These are phyloP conservation scores for Mesoligia furuncula DNA, from an alignment of 2,888 invertebrate species.

Conservation along the genomic window DNA sequence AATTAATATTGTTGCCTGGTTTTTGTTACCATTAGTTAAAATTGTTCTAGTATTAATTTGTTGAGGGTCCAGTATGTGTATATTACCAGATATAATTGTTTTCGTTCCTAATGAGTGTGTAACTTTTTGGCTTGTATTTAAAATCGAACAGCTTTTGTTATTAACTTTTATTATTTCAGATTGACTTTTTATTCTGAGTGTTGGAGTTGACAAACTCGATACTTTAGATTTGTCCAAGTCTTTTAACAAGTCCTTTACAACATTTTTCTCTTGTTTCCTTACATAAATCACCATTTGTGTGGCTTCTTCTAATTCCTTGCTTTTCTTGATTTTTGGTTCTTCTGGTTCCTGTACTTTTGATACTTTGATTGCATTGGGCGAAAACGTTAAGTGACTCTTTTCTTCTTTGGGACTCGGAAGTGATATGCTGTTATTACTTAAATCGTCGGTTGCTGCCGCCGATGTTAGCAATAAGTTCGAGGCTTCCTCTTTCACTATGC, in stretches of 20 bases:
- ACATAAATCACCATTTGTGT: constrained; percentile 88
- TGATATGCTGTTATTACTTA: constrained; percentile 82
- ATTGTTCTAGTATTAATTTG: constrained; percentile 86
- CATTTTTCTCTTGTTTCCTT: constrained; percentile 87
- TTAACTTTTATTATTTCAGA: constrained; percentile 86
- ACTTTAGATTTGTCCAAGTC: constrained; percentile 89
- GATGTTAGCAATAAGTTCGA: constrained; percentile 88
- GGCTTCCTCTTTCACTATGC: constrained; percentile 86
- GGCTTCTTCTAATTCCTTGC: constrained; percentile 82
- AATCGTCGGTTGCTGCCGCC: constrained; percentile 78
- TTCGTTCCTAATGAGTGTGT: constrained; percentile 86
- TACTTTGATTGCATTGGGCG: constrained; percentile 93
- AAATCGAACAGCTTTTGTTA: constrained; percentile 86
- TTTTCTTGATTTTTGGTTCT: constrained; percentile 76
- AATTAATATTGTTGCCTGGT: constrained; percentile 87
- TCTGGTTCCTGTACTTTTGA: constrained; percentile 86
- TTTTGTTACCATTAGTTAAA: constrained; percentile 87
- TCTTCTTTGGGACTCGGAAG: constrained; percentile 92
- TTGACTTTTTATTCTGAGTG: constrained; percentile 86
- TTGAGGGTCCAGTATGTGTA: constrained; percentile 88
- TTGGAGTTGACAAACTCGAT: constrained; percentile 75
- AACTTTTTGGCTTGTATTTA: constrained; percentile 86
- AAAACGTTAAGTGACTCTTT: constrained; percentile 93
- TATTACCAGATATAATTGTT: constrained; percentile 89
- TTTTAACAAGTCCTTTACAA: constrained; percentile 92